Evolutionary conservation across 1,140 invertebrate species (phyloP).

Genomic region (Yoshiicerus persimilis): DNA sequence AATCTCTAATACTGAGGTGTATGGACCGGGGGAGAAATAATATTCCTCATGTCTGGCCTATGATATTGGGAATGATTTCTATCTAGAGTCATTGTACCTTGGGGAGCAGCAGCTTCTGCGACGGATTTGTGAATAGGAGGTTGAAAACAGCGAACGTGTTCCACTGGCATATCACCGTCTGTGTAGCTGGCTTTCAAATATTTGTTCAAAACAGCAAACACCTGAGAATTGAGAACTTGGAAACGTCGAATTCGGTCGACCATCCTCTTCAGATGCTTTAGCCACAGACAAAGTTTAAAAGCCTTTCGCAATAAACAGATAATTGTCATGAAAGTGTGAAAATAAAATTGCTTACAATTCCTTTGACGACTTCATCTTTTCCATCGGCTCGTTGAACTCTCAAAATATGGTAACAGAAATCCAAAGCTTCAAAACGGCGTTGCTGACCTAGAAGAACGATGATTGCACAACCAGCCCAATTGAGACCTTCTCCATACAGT

Average conservation of each 20-base stretch:
- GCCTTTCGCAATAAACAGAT: too few species aligned
- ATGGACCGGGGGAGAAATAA: slow-evolving; percentile 19
- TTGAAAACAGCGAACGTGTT: slow-evolving; percentile 95
- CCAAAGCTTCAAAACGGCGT: slow-evolving; percentile 93
- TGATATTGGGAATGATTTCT: slow-evolving; percentile 57
- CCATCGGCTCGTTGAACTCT: slow-evolving; percentile 94
- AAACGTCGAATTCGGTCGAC: slow-evolving; percentile 95
- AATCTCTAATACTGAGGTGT: slow-evolving; percentile 19
- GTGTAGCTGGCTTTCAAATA: slow-evolving; percentile 77
- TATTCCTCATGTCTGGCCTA: slow-evolving; percentile 59
- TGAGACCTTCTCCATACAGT: slow-evolving; percentile 96
- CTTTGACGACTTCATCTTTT: slow-evolving; percentile 93
- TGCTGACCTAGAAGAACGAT: slow-evolving; percentile 96
- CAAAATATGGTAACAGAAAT: slow-evolving; percentile 98
- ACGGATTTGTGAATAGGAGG: slow-evolving; percentile 82
- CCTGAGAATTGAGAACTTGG: slow-evolving; percentile 97
- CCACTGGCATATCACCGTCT: slow-evolving; percentile 83
- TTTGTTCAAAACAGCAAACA: slow-evolving; percentile 95
- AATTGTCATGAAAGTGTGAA: not conserved
- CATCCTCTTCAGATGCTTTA: slow-evolving; percentile 91
- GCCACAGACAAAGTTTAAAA: slow-evolving; percentile 48
- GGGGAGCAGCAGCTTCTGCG: slow-evolving; percentile 52
- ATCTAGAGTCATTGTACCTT: slow-evolving; percentile 48
- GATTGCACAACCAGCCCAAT: slow-evolving; percentile 99
- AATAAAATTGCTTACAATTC: slow-evolving; percentile 85